Conservation (phyloP, 1,140 invertebrate species). For the Bombus fervidus region DNA sequence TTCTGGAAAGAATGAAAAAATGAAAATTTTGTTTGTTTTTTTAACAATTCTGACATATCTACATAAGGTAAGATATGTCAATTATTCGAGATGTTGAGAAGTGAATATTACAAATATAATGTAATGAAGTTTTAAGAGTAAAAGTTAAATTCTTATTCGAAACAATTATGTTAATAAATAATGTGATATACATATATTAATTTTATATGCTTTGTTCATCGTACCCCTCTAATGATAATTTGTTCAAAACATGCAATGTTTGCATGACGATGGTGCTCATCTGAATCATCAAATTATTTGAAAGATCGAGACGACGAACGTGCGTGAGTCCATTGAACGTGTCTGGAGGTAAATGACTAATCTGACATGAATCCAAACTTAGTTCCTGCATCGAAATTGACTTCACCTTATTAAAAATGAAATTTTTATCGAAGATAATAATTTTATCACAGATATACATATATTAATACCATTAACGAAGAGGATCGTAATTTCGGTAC, state of each 20-base stretch:
- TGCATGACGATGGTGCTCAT: conserved; percentile 62
- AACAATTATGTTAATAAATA: not conserved
- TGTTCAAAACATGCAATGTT: conserved; percentile 53
- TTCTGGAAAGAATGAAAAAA: conserved; percentile 61
- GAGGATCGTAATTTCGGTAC: conserved; percentile 70
- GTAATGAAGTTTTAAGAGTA: not conserved
- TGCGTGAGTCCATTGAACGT: conserved; percentile 71
- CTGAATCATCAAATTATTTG: conserved; percentile 74
- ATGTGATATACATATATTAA: not conserved
- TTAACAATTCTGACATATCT: not conserved
- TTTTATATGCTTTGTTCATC: not conserved
- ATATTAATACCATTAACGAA: conserved; percentile 68
- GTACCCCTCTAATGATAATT: conserved; percentile 72
- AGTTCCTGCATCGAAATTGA: conserved; percentile 68
- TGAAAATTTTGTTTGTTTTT: not conserved
- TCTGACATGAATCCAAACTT: conserved; percentile 73
- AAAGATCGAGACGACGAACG: conserved; percentile 75
- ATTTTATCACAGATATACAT: not conserved
- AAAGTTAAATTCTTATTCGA: not conserved
- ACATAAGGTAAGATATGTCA: not conserved
- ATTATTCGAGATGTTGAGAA: not conserved
- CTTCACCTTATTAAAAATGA: conserved; percentile 15
- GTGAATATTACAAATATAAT: too few relatives aligned
- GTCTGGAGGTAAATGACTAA: conserved; percentile 69
- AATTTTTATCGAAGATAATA: not conserved